These are phyloP conservation scores for Scrobipalpa costella DNA, from an alignment of 2,888 invertebrate species.

Conservation along the genomic window DNA sequence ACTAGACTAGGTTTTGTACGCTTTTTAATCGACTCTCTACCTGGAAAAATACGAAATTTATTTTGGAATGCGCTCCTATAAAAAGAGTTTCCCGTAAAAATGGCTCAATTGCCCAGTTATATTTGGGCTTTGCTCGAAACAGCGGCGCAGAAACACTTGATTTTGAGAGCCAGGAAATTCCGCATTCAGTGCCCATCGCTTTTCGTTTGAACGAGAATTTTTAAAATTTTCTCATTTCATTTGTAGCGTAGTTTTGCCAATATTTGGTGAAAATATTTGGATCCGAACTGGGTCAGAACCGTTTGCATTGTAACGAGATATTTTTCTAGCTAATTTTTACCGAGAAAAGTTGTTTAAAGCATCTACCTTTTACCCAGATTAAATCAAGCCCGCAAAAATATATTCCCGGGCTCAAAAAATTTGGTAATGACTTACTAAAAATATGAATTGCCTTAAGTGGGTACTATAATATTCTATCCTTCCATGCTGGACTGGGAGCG, in stretches of 20 bases:
- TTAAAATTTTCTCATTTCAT: conserved; percentile 34
- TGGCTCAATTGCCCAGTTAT: conserved; percentile 30
- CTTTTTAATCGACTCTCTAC: background rate
- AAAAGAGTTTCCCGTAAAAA: conserved; percentile 28
- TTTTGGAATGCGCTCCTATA: background rate
- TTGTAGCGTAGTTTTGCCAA: conserved; percentile 21
- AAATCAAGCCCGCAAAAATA: too few species aligned
- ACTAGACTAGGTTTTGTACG: background rate
- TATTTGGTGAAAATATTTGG: conserved; percentile 20
- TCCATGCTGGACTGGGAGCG: too few species aligned
- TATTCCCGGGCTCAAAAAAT: too few species aligned
- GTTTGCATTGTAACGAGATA: conserved; percentile 14
- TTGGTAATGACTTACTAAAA: too few species aligned
- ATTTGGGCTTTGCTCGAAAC: conserved; percentile 39
- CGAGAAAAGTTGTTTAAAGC: background rate
- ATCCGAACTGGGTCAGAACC: background rate
- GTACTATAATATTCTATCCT: too few species aligned
- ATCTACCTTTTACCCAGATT: background rate
- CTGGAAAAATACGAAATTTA: background rate
- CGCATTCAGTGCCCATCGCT: conserved; percentile 43
- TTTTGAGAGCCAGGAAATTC: conserved; percentile 41
- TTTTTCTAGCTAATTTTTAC: conserved; percentile 4
- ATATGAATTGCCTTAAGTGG: too few species aligned
- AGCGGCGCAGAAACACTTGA: conserved; percentile 40
- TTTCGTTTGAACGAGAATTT: conserved; percentile 35